phyloP scores from a whole-genome alignment of 1,140 invertebrate species.

The Trichoplusia ni region DNA sequence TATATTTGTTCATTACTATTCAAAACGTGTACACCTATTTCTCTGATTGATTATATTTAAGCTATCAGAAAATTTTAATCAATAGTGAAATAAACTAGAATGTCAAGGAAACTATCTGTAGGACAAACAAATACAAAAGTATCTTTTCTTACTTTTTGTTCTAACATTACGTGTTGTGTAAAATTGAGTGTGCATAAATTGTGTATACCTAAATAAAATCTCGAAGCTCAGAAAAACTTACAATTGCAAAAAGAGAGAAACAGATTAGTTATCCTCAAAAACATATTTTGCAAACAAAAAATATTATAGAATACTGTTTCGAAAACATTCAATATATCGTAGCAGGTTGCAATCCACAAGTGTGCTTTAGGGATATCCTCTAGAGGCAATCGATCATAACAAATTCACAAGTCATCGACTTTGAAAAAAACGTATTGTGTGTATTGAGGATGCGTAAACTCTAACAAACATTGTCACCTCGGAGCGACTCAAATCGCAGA shows the following conservation, averaged over 20 bases:
- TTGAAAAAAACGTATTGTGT: conserved; percentile 77
- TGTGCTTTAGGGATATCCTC: conserved; percentile 44
- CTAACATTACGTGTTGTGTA: too few species aligned
- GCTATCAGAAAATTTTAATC: neutral
- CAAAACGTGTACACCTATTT: neutral
- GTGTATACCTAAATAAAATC: too few species aligned
- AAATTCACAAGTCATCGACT: conserved; percentile 80
- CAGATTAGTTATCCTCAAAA: neutral
- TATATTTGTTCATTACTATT: neutral
- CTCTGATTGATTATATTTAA: conserved; percentile 4
- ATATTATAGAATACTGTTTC: conserved; percentile 19
- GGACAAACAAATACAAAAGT: too few species aligned
- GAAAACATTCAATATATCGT: conserved; percentile 18
- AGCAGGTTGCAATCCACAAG: conserved; percentile 52
- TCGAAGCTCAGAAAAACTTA: too few species aligned
- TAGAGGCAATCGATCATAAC: conserved; percentile 72
- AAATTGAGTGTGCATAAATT: too few species aligned
- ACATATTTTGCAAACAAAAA: neutral
- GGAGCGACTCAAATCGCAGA: conserved; percentile 60
- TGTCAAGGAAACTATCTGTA: too few species aligned
- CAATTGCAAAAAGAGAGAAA: too few species aligned
- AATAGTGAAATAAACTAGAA: too few species aligned
- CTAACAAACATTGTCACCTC: conserved; percentile 78
- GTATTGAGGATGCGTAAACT: conserved; percentile 66
- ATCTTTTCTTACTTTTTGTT: too few species aligned